These are phyloP conservation scores for Dasyprocta punctata DNA, from an alignment of 2,113 vertebrate species.

Conservation along the genomic window DNA sequence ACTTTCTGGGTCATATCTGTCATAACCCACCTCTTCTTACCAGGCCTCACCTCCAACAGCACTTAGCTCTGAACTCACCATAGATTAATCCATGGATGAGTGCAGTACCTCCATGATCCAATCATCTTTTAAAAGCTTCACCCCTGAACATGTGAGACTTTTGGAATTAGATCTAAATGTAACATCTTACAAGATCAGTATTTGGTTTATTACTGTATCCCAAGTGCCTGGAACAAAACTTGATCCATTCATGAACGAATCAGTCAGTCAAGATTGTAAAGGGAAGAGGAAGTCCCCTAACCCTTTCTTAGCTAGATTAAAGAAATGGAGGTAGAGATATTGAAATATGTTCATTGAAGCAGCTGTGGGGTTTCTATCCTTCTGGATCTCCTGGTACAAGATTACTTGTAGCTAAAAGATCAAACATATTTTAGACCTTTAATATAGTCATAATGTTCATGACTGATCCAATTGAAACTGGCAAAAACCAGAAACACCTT, in stretches of 20 bases:
- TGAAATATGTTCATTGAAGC: background rate
- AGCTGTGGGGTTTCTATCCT: background rate
- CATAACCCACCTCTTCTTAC: background rate
- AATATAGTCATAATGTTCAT: background rate
- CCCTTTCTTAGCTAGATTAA: background rate
- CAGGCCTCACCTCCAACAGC: background rate
- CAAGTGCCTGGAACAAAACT: background rate
- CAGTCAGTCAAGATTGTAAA: background rate
- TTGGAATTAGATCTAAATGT: background rate
- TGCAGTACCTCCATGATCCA: background rate
- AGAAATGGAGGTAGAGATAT: background rate
- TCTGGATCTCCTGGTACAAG: background rate
- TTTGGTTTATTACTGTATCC: background rate
- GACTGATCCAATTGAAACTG: background rate
- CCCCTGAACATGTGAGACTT: background rate
- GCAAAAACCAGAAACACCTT: background rate
- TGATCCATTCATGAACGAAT: background rate
- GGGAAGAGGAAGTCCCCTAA: background rate
- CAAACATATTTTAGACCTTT: background rate
- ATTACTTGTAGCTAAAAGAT: constrained; percentile 1
- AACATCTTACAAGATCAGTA: background rate
- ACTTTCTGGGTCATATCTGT: background rate
- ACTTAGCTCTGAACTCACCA: background rate
- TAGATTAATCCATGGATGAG: background rate
- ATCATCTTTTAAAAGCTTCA: background rate